phyloP scores from a whole-genome alignment of 1,140 invertebrate species.

The Hyles euphorbiae region DNA sequence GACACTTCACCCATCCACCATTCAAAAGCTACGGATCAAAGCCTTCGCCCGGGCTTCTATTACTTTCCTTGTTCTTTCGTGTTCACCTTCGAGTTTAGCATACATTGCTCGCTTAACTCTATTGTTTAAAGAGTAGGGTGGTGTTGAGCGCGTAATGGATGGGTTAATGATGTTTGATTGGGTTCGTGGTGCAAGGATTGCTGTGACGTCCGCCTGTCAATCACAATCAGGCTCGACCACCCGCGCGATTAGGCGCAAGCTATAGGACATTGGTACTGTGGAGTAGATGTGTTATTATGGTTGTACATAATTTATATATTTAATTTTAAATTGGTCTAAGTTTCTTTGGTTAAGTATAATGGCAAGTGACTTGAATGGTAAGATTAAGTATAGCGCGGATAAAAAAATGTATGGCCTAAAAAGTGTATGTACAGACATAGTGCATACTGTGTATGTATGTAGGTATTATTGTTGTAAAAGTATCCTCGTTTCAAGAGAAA shows the following conservation, averaged over 20 bases:
- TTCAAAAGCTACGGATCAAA: constrained; percentile 22
- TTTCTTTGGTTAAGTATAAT: no score
- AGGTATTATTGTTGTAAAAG: no score
- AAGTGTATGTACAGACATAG: no score
- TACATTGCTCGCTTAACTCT: constrained; percentile 25
- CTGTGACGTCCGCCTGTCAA: constrained; percentile 63
- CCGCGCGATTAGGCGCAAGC: constrained; percentile 57
- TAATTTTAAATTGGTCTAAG: not conserved
- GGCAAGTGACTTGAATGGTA: no score
- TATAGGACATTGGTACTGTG: constrained; percentile 21
- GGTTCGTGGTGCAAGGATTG: constrained; percentile 27
- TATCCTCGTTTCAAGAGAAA: no score
- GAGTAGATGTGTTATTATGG: constrained; percentile 20
- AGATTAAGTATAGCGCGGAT: no score
- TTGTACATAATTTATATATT: not conserved
- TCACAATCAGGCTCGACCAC: constrained; percentile 70
- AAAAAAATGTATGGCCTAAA: no score
- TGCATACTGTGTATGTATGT: no score
- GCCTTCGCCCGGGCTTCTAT: constrained; percentile 4
- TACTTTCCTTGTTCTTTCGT: not conserved
- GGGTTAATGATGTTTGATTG: constrained; percentile 12
- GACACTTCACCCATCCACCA: constrained; percentile 15
- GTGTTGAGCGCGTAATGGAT: constrained; percentile 28
- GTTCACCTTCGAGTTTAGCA: constrained; percentile 2
- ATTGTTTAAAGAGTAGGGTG: not conserved